Percentiles rank a stretch among this genome's conserved stretches.
phyloP scores from a whole-genome alignment of 1,140 invertebrate species.

The Drosophila kikkawai region DNA sequence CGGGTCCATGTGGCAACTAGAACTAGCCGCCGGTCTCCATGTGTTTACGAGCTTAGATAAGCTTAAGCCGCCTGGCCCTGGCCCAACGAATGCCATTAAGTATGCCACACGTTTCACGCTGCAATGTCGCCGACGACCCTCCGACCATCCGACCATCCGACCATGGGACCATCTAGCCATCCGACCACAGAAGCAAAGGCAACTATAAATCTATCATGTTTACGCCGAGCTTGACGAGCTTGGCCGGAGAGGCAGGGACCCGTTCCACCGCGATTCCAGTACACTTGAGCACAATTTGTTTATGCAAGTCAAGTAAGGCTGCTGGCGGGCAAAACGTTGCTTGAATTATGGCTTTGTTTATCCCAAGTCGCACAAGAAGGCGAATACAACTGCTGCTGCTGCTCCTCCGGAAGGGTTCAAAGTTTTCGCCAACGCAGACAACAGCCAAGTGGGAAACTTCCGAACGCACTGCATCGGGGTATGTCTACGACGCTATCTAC shows the following conservation, averaged over 20 bases:
- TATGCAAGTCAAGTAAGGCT: conserved; percentile 71
- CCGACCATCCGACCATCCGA: neutral
- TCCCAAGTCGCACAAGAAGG: conserved; percentile 65
- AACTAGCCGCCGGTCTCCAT: conserved; percentile 42
- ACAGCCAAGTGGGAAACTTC: conserved; percentile 22
- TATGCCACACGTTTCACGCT: conserved; percentile 68
- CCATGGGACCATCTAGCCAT: conserved; percentile 19
- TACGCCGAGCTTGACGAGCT: conserved; percentile 74
- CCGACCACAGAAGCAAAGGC: conserved; percentile 46
- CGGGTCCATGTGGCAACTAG: conserved; percentile 41
- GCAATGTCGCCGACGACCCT: conserved; percentile 60
- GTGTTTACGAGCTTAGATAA: conserved; percentile 76
- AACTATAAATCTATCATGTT: conserved; percentile 82
- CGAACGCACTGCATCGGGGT: conserved; percentile 53
- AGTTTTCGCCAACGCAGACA: conserved; percentile 65
- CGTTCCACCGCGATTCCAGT: conserved; percentile 21
- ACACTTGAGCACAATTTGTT: conserved; percentile 75
- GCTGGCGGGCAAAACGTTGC: conserved; percentile 68
- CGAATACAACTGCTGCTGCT: conserved; percentile 52
- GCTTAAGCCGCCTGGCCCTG: conserved; percentile 50
- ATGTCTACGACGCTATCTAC: conserved; percentile 19
- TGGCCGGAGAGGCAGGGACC: conserved; percentile 18
- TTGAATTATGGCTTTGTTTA: conserved; percentile 83
- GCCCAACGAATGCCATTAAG: conserved; percentile 55
- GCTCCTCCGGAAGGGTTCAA: conserved; percentile 23